Evolutionary conservation across 2,797 vertebrate species (phyloP), one percentile per base, ranked within the genome.

Genomic region (Linurgus olivaceus): DNA sequence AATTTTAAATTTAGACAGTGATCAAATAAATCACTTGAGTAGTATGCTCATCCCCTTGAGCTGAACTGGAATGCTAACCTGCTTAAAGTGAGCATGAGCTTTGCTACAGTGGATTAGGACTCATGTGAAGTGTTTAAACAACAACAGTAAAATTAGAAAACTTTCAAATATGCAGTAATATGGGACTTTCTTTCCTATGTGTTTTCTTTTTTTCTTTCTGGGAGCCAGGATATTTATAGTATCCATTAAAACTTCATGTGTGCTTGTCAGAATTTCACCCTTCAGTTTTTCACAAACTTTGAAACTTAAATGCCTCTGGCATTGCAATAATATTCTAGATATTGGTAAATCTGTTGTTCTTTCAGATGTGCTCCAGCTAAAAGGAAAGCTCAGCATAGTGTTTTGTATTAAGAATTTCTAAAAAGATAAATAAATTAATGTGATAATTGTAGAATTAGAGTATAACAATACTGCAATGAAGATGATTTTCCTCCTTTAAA

Each of bases 1-100:
- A 89, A 65, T 83, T 65, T 86, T 93, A 82, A 82, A 71, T 86
- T 70, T 92, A 86, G 93, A 87, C 44, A 84, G 21, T 45, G 35
- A 65, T 89, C 78, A 89, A 92, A 83, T 33, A 86, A 80, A 90
- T 62, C 38, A 44, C 57, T 89, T 79, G 40, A 86, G 38, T 47
- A 90, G 26, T 71, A 11, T 91, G 55, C 87, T 92, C 89, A 59
- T 92, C 82, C 66, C 75, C 66, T 91, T 93, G 81, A 94, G 93
- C 78, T 93, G 87, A 88, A 52, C 59, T 74, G 87, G 91, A 95
- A 95, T 93, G 89, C 92, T 92, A 93, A 93, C 93, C 90, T 94
- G 83, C 79, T 95, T 94, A 94, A 90, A 72, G 14, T 92, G 83
- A 93, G 26, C 40, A 10, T 77, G 81, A 88, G 62, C 45, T 88